Evolutionary conservation across 2,797 vertebrate species (phyloP), one percentile per base, ranked within the genome.

Genomic region (Tympanoctomys barrerae): DNA sequence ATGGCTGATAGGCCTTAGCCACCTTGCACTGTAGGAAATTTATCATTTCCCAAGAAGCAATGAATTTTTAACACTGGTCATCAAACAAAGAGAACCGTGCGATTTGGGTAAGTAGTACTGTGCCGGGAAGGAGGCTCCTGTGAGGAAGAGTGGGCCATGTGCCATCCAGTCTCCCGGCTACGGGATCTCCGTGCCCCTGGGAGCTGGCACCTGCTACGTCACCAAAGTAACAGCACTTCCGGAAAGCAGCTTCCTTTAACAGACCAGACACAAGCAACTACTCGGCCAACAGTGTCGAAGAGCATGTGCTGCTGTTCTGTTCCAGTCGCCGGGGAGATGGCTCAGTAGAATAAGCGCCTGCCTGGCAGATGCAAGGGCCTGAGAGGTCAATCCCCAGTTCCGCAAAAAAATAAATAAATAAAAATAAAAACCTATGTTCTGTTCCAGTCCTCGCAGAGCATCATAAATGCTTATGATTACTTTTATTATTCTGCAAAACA

Each of bases 101-200:
- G 46, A 89, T 36, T 80, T 26, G 4, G 70, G 49, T 6, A 5
- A 77, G 82, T 31, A 49, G 10, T 49, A n/a, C 52, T 39, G 24
- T 52, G 57, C 10, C 6, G 87, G 19, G 28, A 42, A 82, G 26
- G 70, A 87, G 36, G 49, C 36, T 61, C 33, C 26, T 49, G 5
- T 82, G 18, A 16, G 54, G 42, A 14, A 54, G 46, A n/a, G 18
- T 22, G 5, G 57, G 6, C 70, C 24, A 10, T 11, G 33, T 46
- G n/a, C 64, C 59, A 28, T 42, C 7, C 77, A 12, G 36, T 42
- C 42, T 33, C 19, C n/a, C 10, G 71, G 33, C 22, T 26, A 39
- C 42, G n/a, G 4, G 7, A 10, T 49, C 2, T 1, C 59, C 33
- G 12, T 70, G 64, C 52, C 59, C 1, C 7, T 26, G 3, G 2